These are phyloP conservation scores for Nesidiocoris tenuis DNA, from an alignment of 2,888 invertebrate genomes.

Conservation along the genomic window DNA sequence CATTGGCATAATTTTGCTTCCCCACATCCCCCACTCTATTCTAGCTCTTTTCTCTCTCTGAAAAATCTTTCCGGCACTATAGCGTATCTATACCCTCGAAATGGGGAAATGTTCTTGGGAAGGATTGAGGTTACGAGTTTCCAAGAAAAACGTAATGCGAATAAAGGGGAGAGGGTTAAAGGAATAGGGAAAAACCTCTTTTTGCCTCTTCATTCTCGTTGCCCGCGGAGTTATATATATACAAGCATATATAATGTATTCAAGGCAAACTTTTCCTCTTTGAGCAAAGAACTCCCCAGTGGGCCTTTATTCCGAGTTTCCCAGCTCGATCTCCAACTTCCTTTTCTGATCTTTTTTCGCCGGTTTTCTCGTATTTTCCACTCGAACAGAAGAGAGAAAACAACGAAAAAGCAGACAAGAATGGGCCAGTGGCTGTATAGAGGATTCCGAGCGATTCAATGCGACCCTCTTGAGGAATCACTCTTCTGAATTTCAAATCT, in stretches of 20 bases:
- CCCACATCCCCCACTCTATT: no score
- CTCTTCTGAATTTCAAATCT: constrained; percentile 40
- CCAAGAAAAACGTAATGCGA: constrained; percentile 32
- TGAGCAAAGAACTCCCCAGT: constrained; percentile 30
- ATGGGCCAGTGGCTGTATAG: background rate
- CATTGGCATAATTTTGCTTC: no score
- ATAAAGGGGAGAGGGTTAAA: background rate
- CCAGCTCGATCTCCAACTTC: background rate
- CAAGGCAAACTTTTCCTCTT: constrained; percentile 31
- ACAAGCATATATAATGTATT: constrained; percentile 33
- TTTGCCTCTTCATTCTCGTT: constrained; percentile 3
- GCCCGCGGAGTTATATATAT: background rate
- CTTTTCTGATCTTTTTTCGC: constrained; percentile 1
- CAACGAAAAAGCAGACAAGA: background rate
- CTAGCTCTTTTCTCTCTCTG: background rate
- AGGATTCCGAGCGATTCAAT: constrained; percentile 26
- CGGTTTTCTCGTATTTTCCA: background rate
- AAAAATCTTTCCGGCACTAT: background rate
- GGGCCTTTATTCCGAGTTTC: background rate
- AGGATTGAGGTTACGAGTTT: constrained; percentile 25
- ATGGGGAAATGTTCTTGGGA: background rate
- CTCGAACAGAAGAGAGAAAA: constrained; percentile 3
- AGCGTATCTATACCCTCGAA: background rate
- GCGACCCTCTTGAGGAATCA: constrained; percentile 40
- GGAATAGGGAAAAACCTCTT: constrained; percentile 10